Base-by-base conservation (phyloP, 2,888 invertebrate species). In the Omphaloscelis lunosa region DNA sequence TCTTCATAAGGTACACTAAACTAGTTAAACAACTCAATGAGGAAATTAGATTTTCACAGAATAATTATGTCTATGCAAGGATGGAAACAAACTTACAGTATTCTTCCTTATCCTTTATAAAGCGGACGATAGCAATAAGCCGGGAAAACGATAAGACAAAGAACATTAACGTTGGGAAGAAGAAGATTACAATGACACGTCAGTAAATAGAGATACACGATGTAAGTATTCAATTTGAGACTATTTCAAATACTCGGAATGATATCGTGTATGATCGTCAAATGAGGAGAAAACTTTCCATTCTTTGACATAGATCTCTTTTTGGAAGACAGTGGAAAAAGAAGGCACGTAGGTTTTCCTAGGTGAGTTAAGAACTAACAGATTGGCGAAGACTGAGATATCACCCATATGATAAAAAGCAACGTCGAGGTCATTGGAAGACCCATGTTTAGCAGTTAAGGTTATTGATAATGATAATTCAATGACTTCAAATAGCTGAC, bases 121-220 rank as follows among this genome's bases (percentile, higher is more conserved):
- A 66, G 34, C 84, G 81, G 81, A 81, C 61, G 72, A 66, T 20
- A 34, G 45, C 81, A 82, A 79, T 80, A 41, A 73, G 59, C 65
- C 56, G 15, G 41, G 17, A 81, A 81, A 76, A 80, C 77, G 66
- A 78, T 61, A 70, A 80, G 61, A 51, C 48, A n/a, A 62, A 69
- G 77, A 62, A 29, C 17, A 59, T 82, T 51, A 75, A 41, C 77
- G 83, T 34, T 76, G 15, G 75, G 81, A 75, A 67, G 67, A 20
- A 63, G 73, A 59, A 59, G 68, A 73, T 77, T 81, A 61, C 62
- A 41, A 75, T 75, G 80, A 67, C 67, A 67, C 58, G 15, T 11
- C 34, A 77, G 41, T 63, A 65, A 63, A 82, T 82, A 58, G 48
- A 68, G 83, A 77, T 58, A 68, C 58, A 80, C 29, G 82, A 70